A percentile compares a stretch with the other conserved stretches of the same genome.
Conservation (phyloP, 2,888 invertebrate genomes). For the Agrilus mali region DNA sequence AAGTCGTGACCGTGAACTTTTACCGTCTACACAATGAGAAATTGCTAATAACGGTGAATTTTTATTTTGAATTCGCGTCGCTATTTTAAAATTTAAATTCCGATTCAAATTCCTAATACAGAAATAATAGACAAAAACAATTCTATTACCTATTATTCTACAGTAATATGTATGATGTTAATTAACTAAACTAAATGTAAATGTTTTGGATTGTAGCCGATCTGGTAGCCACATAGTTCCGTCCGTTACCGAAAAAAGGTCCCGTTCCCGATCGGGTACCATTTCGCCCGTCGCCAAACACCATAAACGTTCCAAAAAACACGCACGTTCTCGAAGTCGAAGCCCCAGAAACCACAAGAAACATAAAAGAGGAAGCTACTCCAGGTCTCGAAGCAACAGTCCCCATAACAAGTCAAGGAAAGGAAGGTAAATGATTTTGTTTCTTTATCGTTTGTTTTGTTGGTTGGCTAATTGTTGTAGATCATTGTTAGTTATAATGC, state of each 20-base stretch:
- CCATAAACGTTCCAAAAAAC: slow-evolving; percentile 29
- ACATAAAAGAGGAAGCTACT: slow-evolving; percentile 29
- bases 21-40: neutral
- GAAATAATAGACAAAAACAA: too few relatives aligned
- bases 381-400: slow-evolving; percentile 31
- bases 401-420: slow-evolving; percentile 27
- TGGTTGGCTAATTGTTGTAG: neutral
- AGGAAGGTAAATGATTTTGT: slow-evolving; percentile 14
- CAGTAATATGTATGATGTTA: too few relatives aligned
- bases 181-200: too few relatives aligned
- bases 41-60: neutral
- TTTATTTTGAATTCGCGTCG: neutral
- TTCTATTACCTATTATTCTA: too few relatives aligned
- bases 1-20: neutral
- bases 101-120: too few relatives aligned
- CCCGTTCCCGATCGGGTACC: slow-evolving; percentile 27
- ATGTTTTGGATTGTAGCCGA: slow-evolving; percentile 19
- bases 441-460: neutral
- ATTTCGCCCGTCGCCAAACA: slow-evolving; percentile 28
- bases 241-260: slow-evolving; percentile 26
- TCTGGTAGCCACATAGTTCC: slow-evolving; percentile 33
- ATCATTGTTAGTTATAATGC: neutral
- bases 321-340: slow-evolving; percentile 27
- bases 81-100: neutral
- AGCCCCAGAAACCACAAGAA: slow-evolving; percentile 29